These are phyloP conservation scores for Apamea anceps DNA, from an alignment of 2,888 invertebrate species.

Conservation along the genomic window DNA sequence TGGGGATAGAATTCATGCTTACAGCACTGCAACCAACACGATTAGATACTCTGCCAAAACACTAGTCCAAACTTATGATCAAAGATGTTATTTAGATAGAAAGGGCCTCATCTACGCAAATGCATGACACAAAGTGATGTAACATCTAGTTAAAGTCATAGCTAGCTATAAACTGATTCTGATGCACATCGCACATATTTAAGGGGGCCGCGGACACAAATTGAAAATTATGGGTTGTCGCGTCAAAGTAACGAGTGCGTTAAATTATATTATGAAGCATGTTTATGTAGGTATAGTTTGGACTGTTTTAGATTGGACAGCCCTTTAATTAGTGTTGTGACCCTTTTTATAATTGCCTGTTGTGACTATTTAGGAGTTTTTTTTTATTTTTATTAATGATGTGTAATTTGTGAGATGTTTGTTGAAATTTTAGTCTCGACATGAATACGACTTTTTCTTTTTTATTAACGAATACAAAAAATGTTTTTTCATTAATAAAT, in stretches of 20 bases:
- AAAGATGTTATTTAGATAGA: conserved; percentile 28
- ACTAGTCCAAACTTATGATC: conserved; percentile 11
- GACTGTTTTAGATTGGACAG: conserved; percentile 58
- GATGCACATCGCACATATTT: conserved; percentile 79
- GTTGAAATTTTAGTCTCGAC: background rate
- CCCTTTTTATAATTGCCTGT: conserved; percentile 42
- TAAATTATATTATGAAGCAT: conserved; percentile 75
- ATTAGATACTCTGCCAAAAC: conserved; percentile 16
- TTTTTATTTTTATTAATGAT: background rate
- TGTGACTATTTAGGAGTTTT: conserved; percentile 4
- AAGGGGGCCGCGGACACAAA: conserved; percentile 84
- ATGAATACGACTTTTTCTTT: background rate
- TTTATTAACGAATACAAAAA: background rate
- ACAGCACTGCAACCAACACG: background rate
- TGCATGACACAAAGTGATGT: conserved; percentile 50
- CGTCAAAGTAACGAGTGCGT: conserved; percentile 79
- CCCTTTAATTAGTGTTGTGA: conserved; percentile 39
- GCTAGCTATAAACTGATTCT: conserved; percentile 80
- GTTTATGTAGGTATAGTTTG: conserved; percentile 69
- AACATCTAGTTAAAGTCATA: conserved; percentile 67
- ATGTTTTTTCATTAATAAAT: background rate
- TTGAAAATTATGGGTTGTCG: conserved; percentile 87
- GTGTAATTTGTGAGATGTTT: background rate
- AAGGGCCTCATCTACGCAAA: conserved; percentile 40
- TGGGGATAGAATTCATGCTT: background rate